phyloP scores from a whole-genome alignment of 2,888 invertebrate genomes.

The Nasonovia ribisnigri region DNA sequence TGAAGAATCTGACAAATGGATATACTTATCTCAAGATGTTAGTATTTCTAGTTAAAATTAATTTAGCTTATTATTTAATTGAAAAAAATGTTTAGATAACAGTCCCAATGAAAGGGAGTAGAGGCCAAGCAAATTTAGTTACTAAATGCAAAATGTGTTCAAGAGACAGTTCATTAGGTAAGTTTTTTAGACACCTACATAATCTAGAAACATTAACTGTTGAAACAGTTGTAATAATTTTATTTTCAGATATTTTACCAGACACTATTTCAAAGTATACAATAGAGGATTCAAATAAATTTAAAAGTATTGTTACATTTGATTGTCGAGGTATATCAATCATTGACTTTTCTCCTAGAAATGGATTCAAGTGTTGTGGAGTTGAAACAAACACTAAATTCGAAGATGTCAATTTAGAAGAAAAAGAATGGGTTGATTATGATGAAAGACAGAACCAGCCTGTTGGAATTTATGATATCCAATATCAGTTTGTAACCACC shows the following conservation, averaged over 20 bases:
- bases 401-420: slow-evolving; percentile 58
- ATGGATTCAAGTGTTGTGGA: slow-evolving; percentile 57
- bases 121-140: slow-evolving; percentile 53
- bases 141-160: slow-evolving; percentile 64
- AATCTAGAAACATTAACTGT: neutral
- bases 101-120: slow-evolving; percentile 54
- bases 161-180: slow-evolving; percentile 54
- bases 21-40: slow-evolving; percentile 52
- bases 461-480: slow-evolving; percentile 63
- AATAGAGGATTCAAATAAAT: slow-evolving; percentile 48
- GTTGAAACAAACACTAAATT: slow-evolving; percentile 53
- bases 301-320: slow-evolving; percentile 59
- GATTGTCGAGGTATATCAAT: slow-evolving; percentile 58
- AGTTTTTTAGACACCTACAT: neutral
- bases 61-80: neutral
- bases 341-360: slow-evolving; percentile 63
- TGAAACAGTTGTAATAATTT: neutral
- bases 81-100: slow-evolving; percentile 9
- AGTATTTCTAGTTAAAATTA: neutral
- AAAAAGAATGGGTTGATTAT: slow-evolving; percentile 65
- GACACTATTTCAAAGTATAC: slow-evolving; percentile 46
- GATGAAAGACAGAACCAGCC: slow-evolving; percentile 55
- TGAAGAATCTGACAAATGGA: slow-evolving; percentile 61
- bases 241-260: slow-evolving; percentile 59
- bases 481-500: slow-evolving; percentile 44